A percentile compares a stretch with the other conserved stretches of the same genome.
phyloP scores from a whole-genome alignment of 2,113 vertebrate genomes.

The Oplegnathus fasciatus region DNA sequence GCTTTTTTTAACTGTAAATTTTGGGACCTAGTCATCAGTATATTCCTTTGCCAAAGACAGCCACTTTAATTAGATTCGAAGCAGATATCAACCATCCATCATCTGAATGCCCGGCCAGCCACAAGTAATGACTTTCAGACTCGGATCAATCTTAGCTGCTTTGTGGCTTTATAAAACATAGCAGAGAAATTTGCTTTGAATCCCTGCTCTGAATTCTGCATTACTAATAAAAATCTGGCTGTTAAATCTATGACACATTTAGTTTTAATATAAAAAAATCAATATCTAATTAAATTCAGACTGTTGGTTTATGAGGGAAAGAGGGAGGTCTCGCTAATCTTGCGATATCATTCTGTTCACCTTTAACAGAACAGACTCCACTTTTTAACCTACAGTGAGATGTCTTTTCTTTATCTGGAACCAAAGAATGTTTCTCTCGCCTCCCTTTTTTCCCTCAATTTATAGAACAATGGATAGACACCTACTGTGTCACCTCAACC shows the following conservation, averaged over 20 bases:
- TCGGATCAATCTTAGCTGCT: conserved; percentile 45
- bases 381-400: neutral
- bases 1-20: neutral
- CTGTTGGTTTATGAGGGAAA: neutral
- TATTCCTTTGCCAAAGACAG: conserved; percentile 28
- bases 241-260: conserved; percentile 21
- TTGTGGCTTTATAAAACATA: conserved; percentile 31
- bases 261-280: conserved; percentile 33
- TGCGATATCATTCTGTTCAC: neutral
- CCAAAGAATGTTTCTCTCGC: neutral
- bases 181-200: conserved; percentile 20
- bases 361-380: neutral
- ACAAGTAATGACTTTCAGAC: conserved; percentile 44
- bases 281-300: conserved; percentile 45
- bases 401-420: neutral
- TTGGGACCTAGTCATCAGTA: neutral
- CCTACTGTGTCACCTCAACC: neutral
- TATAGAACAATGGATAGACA: neutral
- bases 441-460: neutral
- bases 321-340: neutral
- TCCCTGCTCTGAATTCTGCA: conserved; percentile 26
- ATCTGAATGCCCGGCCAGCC: conserved; percentile 25
- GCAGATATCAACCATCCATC: conserved; percentile 55
- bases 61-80: conserved; percentile 57
- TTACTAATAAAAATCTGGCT: conserved; percentile 21